Conservation (phyloP, 2,113 vertebrate species). For the Micronycteris hirsuta region DNA sequence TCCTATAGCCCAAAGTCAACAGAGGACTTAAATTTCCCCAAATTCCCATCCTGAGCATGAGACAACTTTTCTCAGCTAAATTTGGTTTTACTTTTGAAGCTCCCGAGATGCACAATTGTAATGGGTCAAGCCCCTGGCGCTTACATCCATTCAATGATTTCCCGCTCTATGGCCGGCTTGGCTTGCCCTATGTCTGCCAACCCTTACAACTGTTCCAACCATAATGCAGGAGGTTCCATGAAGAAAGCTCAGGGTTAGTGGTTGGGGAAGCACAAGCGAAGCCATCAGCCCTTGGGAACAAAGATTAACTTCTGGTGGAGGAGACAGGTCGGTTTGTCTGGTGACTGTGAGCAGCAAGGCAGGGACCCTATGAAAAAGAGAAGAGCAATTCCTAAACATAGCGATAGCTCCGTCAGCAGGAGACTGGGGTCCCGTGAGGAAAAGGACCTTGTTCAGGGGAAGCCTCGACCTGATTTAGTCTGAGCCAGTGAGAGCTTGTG, state of each 20-base stretch:
- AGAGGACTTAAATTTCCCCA: neutral
- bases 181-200: neutral
- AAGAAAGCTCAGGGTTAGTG: slow-evolving; percentile 49
- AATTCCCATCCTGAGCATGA: slow-evolving; percentile 20
- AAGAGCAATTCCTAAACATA: slow-evolving; percentile 23
- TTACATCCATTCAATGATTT: neutral
- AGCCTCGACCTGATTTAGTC: neutral
- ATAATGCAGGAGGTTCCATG: slow-evolving; percentile 49
- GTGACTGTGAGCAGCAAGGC: slow-evolving; percentile 25
- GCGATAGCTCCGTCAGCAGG: slow-evolving; percentile 3
- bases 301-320: slow-evolving; percentile 44
- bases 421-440: slow-evolving; percentile 26
- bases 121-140: neutral
- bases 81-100: slow-evolving; percentile 34
- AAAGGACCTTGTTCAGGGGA: slow-evolving; percentile 15
- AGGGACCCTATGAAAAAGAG: slow-evolving; percentile 3
- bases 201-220: neutral
- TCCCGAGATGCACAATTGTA: neutral
- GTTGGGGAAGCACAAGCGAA: slow-evolving; percentile 52
- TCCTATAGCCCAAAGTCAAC: neutral
- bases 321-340: neutral
- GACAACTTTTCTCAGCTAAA: slow-evolving; percentile 13
- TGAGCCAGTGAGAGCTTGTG: neutral
- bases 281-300: slow-evolving; percentile 61
- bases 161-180: neutral